Conservation (phyloP, 2,888 invertebrate species). For the Microplitis manilae region DNA sequence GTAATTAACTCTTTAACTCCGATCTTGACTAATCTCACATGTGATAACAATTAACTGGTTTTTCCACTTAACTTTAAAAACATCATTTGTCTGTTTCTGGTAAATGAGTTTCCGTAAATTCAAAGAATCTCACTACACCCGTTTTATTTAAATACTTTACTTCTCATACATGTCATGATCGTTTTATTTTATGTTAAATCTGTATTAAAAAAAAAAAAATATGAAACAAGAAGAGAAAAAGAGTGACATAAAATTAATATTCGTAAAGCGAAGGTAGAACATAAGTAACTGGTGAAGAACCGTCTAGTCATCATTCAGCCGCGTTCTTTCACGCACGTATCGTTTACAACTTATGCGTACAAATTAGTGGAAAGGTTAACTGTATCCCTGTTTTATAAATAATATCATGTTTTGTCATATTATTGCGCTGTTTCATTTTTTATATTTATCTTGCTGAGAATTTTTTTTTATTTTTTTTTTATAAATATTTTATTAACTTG, state of each 20-base stretch:
- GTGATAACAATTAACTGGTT: conserved; percentile 38
- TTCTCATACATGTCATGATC: not conserved
- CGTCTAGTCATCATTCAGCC: not conserved
- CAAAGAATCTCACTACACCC: not conserved
- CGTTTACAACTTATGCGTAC: conserved; percentile 52
- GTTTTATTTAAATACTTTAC: no score
- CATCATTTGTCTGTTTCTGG: not conserved
- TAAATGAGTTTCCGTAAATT: conserved; percentile 23
- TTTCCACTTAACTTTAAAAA: conserved; percentile 29
- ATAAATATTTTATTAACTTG: not conserved
- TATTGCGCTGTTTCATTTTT: conserved; percentile 1
- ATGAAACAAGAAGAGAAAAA: not conserved
- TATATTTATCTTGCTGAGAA: not conserved
- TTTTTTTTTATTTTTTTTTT: not conserved
- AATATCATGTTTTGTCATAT: conserved; percentile 12
- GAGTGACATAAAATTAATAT: conserved; percentile 23
- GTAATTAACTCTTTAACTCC: conserved; percentile 22
- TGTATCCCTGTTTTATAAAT: conserved; percentile 45
- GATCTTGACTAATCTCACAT: conserved; percentile 18
- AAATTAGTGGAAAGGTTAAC: conserved; percentile 61
- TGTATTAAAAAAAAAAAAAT: not conserved
- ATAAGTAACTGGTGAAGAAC: not conserved
- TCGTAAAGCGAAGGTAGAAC: conserved; percentile 23
- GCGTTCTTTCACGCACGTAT: conserved; percentile 38
- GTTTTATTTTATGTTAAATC: conserved; percentile 7